Base-by-base conservation (phyloP, 1,140 invertebrate genomes). In the Zaprionus nigranus region DNA sequence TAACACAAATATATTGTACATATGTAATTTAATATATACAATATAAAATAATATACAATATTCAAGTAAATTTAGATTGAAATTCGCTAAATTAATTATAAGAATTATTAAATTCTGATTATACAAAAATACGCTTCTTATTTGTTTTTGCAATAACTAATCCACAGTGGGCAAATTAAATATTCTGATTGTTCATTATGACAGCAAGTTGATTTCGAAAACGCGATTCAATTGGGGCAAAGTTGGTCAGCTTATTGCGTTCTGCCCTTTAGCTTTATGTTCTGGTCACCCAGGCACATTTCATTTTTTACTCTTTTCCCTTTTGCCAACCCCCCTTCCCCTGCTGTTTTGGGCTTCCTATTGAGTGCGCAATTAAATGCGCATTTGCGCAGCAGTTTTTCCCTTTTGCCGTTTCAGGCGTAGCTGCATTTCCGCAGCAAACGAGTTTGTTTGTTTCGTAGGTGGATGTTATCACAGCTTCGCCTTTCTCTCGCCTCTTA, bases 361-460 rank as follows among this genome's bases (percentile, higher is more conserved):
- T 61, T 76, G 74, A 76, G 49, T 66, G 68, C 68, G 62, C 68
- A 76, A 76, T 72, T 72, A 66, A 76, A 72, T 72, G 68, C 74
- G 68, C 74, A 76, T 65, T 71, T 76, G 68, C 67, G 68, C 61
- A 65, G 62, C 68, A 64, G 22, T 22, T 65, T 72, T 65, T 28
- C 24, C 38, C 54, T n/a, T 34, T 63, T 43, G 49, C 28, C 54
- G 22, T 34, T 63, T 43, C 57, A 43, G 26, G 34, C 72, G 28
- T 24, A 40, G 61, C 57, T 66, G 74, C 74, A 76, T 62, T 76
- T 76, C 74, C 74, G 69, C n/a, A 15, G 15, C 59, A 76, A 76
- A 76, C 69, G 62, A 76, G 69, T 72, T 66, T 49, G 38, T 57
- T 76, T 72, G 74, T 76, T 76, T 66, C 2, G 28, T 59, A 71